Conservation (phyloP, 1,140 invertebrate species). For the Drosophila tropicalis region DNA sequence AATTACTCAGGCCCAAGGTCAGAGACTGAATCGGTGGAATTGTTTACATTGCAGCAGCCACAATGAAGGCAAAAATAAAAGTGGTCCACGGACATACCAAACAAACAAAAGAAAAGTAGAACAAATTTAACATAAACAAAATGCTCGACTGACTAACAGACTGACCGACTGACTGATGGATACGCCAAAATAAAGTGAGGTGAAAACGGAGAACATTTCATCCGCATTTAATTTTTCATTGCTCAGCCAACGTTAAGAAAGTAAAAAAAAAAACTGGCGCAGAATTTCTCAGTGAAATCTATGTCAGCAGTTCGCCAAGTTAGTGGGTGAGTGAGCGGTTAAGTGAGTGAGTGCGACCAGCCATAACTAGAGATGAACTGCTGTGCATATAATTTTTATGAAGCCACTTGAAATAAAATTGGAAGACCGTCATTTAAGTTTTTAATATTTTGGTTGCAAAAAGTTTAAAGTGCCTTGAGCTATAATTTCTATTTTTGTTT, state of each 20-base stretch:
- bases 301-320: slow-evolving; percentile 52
- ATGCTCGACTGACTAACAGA: not conserved
- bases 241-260: slow-evolving; percentile 66
- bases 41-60: slow-evolving; percentile 7
- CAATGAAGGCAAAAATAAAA: slow-evolving; percentile 1
- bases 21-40: not conserved
- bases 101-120: slow-evolving; percentile 5
- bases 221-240: slow-evolving; percentile 54
- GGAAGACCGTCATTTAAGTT: slow-evolving; percentile 12
- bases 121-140: slow-evolving; percentile 8
- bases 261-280: slow-evolving; percentile 71
- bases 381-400: slow-evolving; percentile 19
- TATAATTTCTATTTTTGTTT: slow-evolving; percentile 49
- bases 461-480: not conserved
- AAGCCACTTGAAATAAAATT: not conserved
- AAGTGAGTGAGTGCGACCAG: not conserved
- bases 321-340: not conserved
- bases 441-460: slow-evolving; percentile 2
- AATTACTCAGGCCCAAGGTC: slow-evolving; percentile 1
- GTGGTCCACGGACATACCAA: slow-evolving; percentile 50
- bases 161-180: not conserved
- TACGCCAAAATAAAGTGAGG: slow-evolving; percentile 38
- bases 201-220: slow-evolving; percentile 53
- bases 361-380: not conserved
- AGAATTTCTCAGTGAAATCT: slow-evolving; percentile 71